Base-by-base conservation (phyloP, 2,113 vertebrate species). In the Limanda limanda region DNA sequence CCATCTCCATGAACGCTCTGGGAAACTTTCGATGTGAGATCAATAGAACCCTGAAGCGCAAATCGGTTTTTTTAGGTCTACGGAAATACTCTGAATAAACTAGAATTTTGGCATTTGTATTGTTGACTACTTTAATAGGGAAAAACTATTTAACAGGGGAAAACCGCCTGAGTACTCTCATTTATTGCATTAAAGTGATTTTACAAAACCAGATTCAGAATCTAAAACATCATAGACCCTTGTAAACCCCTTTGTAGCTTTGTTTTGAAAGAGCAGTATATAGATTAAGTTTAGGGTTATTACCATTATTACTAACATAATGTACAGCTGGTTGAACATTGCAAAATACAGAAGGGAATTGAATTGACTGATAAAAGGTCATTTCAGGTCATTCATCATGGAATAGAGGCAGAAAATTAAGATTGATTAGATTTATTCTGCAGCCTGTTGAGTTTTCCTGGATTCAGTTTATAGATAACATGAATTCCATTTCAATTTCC, bases 401-500 rank as follows among this genome's bases (percentile, higher is more conserved):
- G 62, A 42, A 15, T 64, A 14, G 47, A 1, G 45, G 9, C 31
- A 20, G 27, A 73, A 71, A 18, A 70, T 70, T 51, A n/a, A 62
- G 21, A 37, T 14, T 23, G 47, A 68, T 74, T n/a, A 31, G 31
- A 31, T 31, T 31, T 48, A 64, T 25, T 73, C 15, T 58, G 18
- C 55, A 63, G 51, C n/a, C 54, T 76, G 68, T 61, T 73, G 52
- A 64, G n/a, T n/a, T 82, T 76, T 52, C 57, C 47, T 71, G 67
- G 57, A 71, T 65, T 71, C 27, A 18, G 57, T 71, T 71, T 72
- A 55, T 27, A 78, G 65, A 82, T 79, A 20, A 78, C 56, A 2
- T 65, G 18, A 81, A 87, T 86, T 79, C 85, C 71, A 51, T 51
- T 78, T 71, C 35, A 24, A 37, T 78, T 86, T 75, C 71, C 81